Evolutionary conservation across 2,888 invertebrate genomes (phyloP), one percentile per base, ranked within the genome.

Genomic region (Bhutanitis thaidina): DNA sequence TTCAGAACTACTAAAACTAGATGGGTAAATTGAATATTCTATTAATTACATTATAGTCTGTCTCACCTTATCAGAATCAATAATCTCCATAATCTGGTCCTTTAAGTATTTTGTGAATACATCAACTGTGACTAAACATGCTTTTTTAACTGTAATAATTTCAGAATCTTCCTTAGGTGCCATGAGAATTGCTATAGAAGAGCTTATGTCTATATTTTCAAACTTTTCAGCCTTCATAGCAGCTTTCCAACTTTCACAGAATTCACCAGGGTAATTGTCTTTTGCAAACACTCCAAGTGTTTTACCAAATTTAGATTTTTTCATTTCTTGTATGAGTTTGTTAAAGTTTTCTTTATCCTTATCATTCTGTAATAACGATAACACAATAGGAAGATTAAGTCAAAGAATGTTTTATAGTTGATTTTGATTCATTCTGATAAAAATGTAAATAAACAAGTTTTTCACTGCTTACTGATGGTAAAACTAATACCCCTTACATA

Each of bases 51-150:
- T 20, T 20, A 32, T 30, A 30, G 53, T 44, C 52, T 53, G 57
- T 44, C 65, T 73, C 78, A 94, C 95, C 91, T 95, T 97, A 77
- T 99, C 99, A 3, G 97, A 95, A 91, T 99, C 99, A 72, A 99
- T 97, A 62, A 99, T 97, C 79, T 98, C 98, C 95, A 99, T 98
- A 59, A 99, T 96, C 84, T 99, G 97, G 81, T 98, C 97, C 79
- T 97, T 97, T 36, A 99, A 91, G 83, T 97, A 98, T 80, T 99
- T 99, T 43, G 95, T 96, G 79, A 98, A 99, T 10, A 99, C 94
- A 85, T 98, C 98, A 49, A 96, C 95, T 8, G 98, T 96, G 9
- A 97, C 97, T 74, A 95, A 89, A 64, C 96, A 96, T 0, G 99
- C 98, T 85, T 97, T 97, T 72, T 96, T 97, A 47, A 98, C 93